Base-by-base conservation (phyloP, 2,113 vertebrate genomes). In the Oenanthe oenanthe region DNA sequence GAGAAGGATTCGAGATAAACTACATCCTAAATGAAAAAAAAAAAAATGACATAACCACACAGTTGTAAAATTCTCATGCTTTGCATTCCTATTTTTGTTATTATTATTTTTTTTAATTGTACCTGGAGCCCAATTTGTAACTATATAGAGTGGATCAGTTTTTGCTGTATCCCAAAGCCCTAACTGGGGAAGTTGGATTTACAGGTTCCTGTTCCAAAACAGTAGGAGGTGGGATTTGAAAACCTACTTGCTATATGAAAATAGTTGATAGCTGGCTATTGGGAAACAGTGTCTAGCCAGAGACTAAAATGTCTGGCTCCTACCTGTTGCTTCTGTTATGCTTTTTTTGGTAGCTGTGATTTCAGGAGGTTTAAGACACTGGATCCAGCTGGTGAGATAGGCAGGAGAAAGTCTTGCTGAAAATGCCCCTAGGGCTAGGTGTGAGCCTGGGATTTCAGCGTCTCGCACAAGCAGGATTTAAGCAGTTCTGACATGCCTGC, bases 401-500 rank as follows among this genome's bases (percentile, higher is more conserved):
- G 68, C 47, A 92, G 40, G 43, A 91, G 75, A 93, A 90, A 82
- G 34, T 43, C 68, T 88, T 73, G 75, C 51, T 91, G 85, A 94
- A 93, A 95, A 93, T 21, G 65, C 83, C 94, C 42, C 45, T 9
- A 40, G 79, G 95, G 79, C 51, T 84, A 67, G 92, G 89, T 40
- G 88, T 83, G 92, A 86, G 38, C 32, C 56, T 85, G 71, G 54
- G 82, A 79, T 92, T 78, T 66, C 34, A 76, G 73, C 1, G 9
- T 73, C 91, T 95, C 6, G 1, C n/a, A 80, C 24, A 83, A 91
- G 60, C 76, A 89, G 73, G 88, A 88, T 2, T 5, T 40, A 83
- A 57, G 63, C 40, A 71, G 95, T 97, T 81, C 94, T 95, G 91
- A 94, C 95, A 96, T 77, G 96, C 92, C 94, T 13, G 4, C 60